Base-by-base conservation (phyloP, 2,797 vertebrate species). In the Pseudomugil gertrudae region DNA sequence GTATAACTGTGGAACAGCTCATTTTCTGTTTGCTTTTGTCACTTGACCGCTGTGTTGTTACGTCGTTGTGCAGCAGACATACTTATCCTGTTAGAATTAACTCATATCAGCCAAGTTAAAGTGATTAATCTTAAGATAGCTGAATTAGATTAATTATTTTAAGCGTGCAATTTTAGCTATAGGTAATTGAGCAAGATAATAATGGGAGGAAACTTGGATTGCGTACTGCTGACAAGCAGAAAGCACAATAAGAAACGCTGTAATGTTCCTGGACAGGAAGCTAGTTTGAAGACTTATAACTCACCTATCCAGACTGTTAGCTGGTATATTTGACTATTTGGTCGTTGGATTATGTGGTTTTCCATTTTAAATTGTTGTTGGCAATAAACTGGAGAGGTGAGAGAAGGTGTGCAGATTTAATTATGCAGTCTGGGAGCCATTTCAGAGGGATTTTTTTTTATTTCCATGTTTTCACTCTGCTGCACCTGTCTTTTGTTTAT, bases 401-500 rank as follows among this genome's bases (percentile, higher is more conserved):
- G 61, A 72, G 78, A 62, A 66, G 75, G 87, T 76, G 85, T 85
- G 79, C 86, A 80, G 76, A 80, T 85, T 85, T 82, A 65, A 89
- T 89, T 88, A 82, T 87, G 85, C 89, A 87, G 84, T 81, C 86
- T 72, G 83, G 84, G 69, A 80, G 77, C 85, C 63, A 83, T 87
- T 82, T 83, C 67, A n/a, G 17, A n/a, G 47, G 58, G 0, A 2
- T 51, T 26, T 5, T 27, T 51, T 51, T 27, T 6, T 13, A 6
- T 27, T 27, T 2, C 4, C 13, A 23, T 50, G 15, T 27, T 17
- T 19, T 75, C 26, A 19, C 24, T 24, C 80, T 83, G 70, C 87
- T 92, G 90, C 92, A 93, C 92, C 92, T 93, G 92, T 79, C 87
- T 92, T 91, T 92, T 92, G 89, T 90, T 92, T 89, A 88, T 92